Percentiles rank a stretch among this genome's conserved stretches.
These are phyloP conservation scores for Rhinogobius similis DNA, from an alignment of 2,113 vertebrate species.

Conservation along the genomic window DNA sequence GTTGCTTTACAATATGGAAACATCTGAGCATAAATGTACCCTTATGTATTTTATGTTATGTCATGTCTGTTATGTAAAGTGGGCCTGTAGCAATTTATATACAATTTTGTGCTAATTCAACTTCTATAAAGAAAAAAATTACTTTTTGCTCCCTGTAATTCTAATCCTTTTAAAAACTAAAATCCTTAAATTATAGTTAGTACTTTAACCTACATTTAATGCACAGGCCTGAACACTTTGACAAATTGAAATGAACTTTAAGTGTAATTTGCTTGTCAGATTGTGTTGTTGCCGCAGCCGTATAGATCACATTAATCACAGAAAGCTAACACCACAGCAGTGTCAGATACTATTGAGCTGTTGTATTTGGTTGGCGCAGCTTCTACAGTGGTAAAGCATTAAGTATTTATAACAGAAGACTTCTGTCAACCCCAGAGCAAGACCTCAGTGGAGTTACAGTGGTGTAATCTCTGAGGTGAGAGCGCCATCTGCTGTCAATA, in stretches of 20 bases:
- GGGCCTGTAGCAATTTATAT: not conserved
- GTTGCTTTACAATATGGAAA: not conserved
- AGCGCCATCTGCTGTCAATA: not conserved
- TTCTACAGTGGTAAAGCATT: conserved; percentile 49
- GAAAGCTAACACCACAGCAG: not conserved
- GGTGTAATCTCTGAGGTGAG: not conserved
- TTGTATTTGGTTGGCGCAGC: conserved; percentile 55
- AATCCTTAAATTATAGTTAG: not conserved
- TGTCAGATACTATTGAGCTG: conserved; percentile 40
- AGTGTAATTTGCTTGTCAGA: not conserved
- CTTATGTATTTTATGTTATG: no score
- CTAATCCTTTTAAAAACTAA: no score
- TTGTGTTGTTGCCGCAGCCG: not conserved
- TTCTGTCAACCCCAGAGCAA: conserved; percentile 42
- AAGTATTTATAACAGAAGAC: conserved; percentile 60
- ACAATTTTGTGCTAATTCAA: no score
- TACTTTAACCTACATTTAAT: no score
- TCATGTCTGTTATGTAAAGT: no score
- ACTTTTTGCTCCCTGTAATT: no score
- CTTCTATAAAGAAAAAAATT: no score
- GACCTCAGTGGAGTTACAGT: not conserved
- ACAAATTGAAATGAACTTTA: not conserved
- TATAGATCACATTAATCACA: conserved; percentile 6
- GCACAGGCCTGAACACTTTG: not conserved
- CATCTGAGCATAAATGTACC: not conserved